Base-by-base conservation (phyloP, 2,113 vertebrate species). In the Rallus limicola region DNA sequence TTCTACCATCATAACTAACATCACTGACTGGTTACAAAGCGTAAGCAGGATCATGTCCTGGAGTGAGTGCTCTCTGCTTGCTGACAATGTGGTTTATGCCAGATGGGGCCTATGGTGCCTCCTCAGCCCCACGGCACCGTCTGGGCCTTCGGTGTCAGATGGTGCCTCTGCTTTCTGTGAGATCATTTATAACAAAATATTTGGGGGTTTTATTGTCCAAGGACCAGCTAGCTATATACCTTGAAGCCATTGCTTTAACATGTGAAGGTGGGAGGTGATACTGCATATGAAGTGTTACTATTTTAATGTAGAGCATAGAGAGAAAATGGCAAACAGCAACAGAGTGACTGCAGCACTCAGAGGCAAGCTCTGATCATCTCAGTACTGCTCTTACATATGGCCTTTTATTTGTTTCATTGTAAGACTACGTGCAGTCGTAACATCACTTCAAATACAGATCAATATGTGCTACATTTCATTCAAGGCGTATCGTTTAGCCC, bases 1-100 rank as follows among this genome's bases (percentile, higher is more conserved):
- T 81, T 90, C 84, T 95, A 93, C 89, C 92, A 92, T 97, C 97
- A 93, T 82, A 91, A 96, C 96, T 97, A 97, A 86, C 94, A 83
- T 82, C 90, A 46, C 29, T 95, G 95, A 79, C 92, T 95, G 95
- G 95, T 92, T 92, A 76, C 87, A 70, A 95, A 85, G 86, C 16
- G 28, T 91, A 90, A 96, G 91, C 92, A 91, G 93, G 70, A 85
- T 29, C 65, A 8, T 78, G 46, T 21, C 88, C 82, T 92, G 81
- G 71, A 95, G 92, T 36, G 59, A 94, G 86, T 34, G 82, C 87
- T 87, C 69, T 85, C 52, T 70, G 86, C 96, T 82, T 94, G 92
- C 98, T 96, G 96, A 88, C 94, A 89, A 68, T 29, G 86, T 77
- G 69, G 63, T 80, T 97, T 60, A 86, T 78, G 81, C 78, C 98